phyloP scores from a whole-genome alignment of 2,113 vertebrate species.

The Geococcyx californianus region DNA sequence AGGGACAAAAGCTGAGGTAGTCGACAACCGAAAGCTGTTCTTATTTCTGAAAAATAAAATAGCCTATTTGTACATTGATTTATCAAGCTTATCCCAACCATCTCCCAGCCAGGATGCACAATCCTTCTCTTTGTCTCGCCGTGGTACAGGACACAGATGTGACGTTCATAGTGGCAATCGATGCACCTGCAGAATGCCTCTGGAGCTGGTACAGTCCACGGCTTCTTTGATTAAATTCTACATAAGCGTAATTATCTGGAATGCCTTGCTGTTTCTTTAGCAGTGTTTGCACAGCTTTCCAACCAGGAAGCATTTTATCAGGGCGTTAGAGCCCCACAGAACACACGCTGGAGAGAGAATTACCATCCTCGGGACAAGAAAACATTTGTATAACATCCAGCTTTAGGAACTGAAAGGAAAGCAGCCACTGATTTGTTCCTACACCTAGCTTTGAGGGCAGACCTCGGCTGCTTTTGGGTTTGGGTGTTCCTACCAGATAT shows the following conservation, averaged over 20 bases:
- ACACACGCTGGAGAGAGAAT: background rate
- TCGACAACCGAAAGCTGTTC: background rate
- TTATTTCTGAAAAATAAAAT: background rate
- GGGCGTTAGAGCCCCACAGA: background rate
- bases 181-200: constrained; percentile 30
- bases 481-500: fast-evolving
- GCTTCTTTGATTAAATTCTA: constrained; percentile 65
- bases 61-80: constrained; percentile 24
- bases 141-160: background rate
- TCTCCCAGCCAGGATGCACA: background rate
- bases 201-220: constrained; percentile 24
- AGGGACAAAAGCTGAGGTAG: background rate
- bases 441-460: background rate
- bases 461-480: fast-evolving
- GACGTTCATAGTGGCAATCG: constrained; percentile 24
- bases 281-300: background rate
- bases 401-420: background rate
- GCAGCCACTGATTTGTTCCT: fast-evolving
- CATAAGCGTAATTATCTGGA: constrained; percentile 59
- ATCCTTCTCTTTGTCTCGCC: background rate
- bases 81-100: background rate
- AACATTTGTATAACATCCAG: background rate
- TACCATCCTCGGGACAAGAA: background rate
- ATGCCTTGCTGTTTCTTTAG: constrained; percentile 66
- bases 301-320: background rate